Evolutionary conservation across 2,113 vertebrate genomes (phyloP), one percentile per base, ranked within the genome.

Genomic region (Chaetura pelagica): DNA sequence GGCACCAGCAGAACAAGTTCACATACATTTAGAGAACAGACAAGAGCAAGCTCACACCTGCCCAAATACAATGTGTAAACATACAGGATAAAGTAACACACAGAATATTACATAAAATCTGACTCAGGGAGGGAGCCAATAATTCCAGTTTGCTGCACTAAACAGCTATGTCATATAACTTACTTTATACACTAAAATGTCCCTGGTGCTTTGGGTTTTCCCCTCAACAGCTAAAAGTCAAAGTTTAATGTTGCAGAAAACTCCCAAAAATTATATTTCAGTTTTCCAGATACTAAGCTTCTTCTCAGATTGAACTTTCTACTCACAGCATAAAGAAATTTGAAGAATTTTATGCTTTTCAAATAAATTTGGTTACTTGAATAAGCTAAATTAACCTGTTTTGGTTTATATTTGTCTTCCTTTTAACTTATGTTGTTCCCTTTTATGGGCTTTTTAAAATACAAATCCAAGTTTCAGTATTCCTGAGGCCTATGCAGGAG

Each of bases 1-100:
- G 85, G 88, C 90, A 95, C 94, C 75, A 73, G 94, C 88, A 90
- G 92, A 97, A 94, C 96, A 34, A 97, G 96, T 90, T 95, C 92
- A 88, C 21, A 8, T 62, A 58, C 55, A 83, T 61, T 91, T 26
- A 91, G 46, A 42, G 71, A 96, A 83, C 71, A 94, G 82, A 83
- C 71, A 80, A 69, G 67, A 85, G 59, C 96, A 95, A 93, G 96
- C 92, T 85, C 92, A 74, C 88, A 92, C 96, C 79, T 96, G 96
- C 95, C 94, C 67, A 92, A 83, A 90, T 82, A 76, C 46, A 95
- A 80, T 0, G 42, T 74, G 71, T 93, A 96, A 96, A 96, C 67
- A 97, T 1, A 61, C 21, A 73, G 49, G 40, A 76, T 83, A 94
- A 92, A 90, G 82, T 95, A 93, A 82, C 27, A 91, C 51, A 57